These are phyloP conservation scores for Xestia ashworthii DNA, from an alignment of 2,888 invertebrate species.

Conservation along the genomic window DNA sequence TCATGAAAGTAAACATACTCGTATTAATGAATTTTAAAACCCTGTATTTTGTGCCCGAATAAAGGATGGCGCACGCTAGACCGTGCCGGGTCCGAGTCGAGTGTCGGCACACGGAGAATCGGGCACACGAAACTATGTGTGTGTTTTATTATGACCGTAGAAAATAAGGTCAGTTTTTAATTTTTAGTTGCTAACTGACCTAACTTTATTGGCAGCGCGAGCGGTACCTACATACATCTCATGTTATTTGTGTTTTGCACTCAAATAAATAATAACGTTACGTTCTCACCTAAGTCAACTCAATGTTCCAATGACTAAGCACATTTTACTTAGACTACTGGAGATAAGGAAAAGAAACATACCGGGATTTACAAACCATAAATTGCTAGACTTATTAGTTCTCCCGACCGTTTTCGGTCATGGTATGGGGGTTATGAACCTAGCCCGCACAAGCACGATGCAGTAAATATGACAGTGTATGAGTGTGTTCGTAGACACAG, in stretches of 20 bases:
- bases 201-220: conserved; percentile 11
- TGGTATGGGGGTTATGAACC: neutral
- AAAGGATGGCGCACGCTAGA: too few relatives aligned
- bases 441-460: neutral
- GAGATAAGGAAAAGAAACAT: neutral
- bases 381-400: neutral
- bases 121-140: neutral
- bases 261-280: neutral
- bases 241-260: neutral
- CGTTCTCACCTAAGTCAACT: neutral
- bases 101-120: neutral
- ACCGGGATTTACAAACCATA: neutral
- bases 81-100: too few relatives aligned
- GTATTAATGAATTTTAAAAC: too few relatives aligned
- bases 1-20: too few relatives aligned
- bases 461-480: neutral
- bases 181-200: neutral
- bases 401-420: too few relatives aligned
- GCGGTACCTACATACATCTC: neutral
- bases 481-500: neutral
- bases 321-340: too few relatives aligned
- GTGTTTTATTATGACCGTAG: neutral
- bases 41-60: too few relatives aligned
- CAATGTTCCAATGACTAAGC: neutral
- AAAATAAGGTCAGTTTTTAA: neutral